Percentiles rank a stretch among this genome's conserved stretches.
Conservation (phyloP, 2,888 invertebrate species). For the Pseudolycoriella hygida region DNA sequence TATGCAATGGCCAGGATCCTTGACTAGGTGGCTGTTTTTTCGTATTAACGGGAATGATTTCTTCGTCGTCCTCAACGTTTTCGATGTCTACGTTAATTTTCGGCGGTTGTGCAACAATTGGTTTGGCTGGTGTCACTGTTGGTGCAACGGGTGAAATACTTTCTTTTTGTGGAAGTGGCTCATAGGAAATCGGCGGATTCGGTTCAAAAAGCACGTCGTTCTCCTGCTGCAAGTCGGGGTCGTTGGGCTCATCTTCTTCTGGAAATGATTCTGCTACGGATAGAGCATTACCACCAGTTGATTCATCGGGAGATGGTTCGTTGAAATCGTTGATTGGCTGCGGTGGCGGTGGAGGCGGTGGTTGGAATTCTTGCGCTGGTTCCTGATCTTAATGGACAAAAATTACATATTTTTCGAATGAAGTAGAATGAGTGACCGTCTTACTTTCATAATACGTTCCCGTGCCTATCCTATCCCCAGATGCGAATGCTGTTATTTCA, state of each 20-base stretch:
- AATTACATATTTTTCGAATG: not conserved
- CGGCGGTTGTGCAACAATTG: slow-evolving; percentile 2
- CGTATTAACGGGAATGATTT: not conserved
- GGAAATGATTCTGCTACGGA: slow-evolving; percentile 27
- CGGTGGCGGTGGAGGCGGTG: not conserved
- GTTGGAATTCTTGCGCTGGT: not conserved
- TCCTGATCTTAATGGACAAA: not conserved
- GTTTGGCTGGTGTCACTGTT: not conserved
- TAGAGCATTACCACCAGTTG: slow-evolving; percentile 12
- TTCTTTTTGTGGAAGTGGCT: slow-evolving; percentile 1
- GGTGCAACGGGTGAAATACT: not conserved
- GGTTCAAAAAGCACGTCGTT: not conserved
- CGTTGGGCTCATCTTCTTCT: not conserved
- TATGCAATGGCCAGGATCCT: slow-evolving; percentile 18
- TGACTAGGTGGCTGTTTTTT: not conserved
- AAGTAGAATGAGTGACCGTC: not conserved
- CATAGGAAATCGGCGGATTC: not conserved
- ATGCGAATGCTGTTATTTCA: slow-evolving; percentile 23
- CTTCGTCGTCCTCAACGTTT: slow-evolving; percentile 11
- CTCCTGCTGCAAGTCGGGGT: not conserved
- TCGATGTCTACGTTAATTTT: slow-evolving; percentile 11
- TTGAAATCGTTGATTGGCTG: no score
- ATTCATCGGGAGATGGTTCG: no score
- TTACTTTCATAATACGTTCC: slow-evolving; percentile 26
- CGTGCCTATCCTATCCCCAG: slow-evolving; percentile 25